These are phyloP conservation scores for Phalangium opilio DNA, from an alignment of 2,888 invertebrate species.

Conservation along the genomic window DNA sequence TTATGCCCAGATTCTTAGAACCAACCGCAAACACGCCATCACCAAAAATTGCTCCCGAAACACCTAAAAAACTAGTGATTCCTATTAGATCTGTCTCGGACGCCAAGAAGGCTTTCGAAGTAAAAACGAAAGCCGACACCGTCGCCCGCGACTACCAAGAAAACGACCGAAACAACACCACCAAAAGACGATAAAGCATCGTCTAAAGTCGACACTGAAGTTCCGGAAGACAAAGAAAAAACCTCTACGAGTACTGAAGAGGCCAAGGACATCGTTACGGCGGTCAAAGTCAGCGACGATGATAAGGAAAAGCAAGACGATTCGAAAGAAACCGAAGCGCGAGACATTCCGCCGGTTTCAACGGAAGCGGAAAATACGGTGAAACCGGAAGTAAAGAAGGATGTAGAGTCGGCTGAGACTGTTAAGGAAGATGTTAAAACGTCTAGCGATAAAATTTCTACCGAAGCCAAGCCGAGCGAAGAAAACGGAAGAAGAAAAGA, in stretches of 20 bases:
- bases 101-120: conserved; percentile 2
- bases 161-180: neutral
- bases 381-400: no score
- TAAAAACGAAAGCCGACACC: neutral
- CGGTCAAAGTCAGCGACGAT: no score
- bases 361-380: no score
- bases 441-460: no score
- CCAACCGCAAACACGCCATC: conserved; percentile 11
- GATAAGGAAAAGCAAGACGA: no score
- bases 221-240: neutral
- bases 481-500: conserved; percentile 15
- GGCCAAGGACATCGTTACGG: no score
- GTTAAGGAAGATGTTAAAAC: no score
- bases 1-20: conserved; percentile 16
- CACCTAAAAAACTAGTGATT: neutral
- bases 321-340: no score
- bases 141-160: neutral
- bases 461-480: neutral
- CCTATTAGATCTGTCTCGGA: neutral
- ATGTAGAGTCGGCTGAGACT: no score
- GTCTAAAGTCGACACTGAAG: neutral
- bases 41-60: conserved; percentile 3
- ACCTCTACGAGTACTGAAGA: neutral
- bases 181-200: neutral
- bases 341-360: no score